These are phyloP conservation scores for Noctua fimbriata DNA, from an alignment of 2,888 invertebrate species.

Conservation along the genomic window DNA sequence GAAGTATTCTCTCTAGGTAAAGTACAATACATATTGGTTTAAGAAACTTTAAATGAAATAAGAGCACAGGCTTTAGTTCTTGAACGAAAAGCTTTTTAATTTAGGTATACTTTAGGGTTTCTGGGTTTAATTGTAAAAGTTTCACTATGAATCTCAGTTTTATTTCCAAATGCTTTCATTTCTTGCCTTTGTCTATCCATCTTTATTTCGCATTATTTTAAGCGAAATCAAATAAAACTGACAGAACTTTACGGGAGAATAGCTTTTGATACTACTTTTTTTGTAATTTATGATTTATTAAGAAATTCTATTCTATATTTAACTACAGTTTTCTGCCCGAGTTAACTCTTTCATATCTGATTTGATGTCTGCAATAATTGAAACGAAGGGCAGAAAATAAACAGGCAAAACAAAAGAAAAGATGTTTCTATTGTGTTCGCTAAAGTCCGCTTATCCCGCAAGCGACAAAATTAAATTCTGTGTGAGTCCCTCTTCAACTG, in stretches of 20 bases:
- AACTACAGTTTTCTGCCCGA: slow-evolving; percentile 3
- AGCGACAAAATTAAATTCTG: slow-evolving; percentile 47
- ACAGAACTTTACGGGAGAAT: background rate
- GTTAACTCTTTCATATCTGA: slow-evolving; percentile 39
- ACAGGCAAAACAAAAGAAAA: slow-evolving; percentile 41
- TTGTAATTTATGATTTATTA: background rate
- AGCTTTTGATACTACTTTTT: background rate
- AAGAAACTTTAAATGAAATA: slow-evolving; percentile 30
- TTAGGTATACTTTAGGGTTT: slow-evolving; percentile 26
- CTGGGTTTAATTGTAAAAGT: slow-evolving; percentile 52
- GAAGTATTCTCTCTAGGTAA: slow-evolving; percentile 10
- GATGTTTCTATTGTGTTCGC: slow-evolving; percentile 39
- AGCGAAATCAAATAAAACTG: slow-evolving; percentile 17
- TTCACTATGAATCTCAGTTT: slow-evolving; percentile 46
- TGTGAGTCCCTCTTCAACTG: slow-evolving; percentile 29
- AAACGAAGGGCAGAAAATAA: slow-evolving; percentile 31
- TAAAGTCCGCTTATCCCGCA: slow-evolving; percentile 28
- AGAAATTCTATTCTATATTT: slow-evolving; percentile 8
- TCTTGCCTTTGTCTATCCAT: slow-evolving; percentile 9
- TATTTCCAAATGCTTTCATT: slow-evolving; percentile 32
- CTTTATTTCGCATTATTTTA: slow-evolving; percentile 19
- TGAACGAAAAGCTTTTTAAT: slow-evolving; percentile 46
- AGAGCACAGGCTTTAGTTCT: slow-evolving; percentile 22
- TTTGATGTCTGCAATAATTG: slow-evolving; percentile 31
- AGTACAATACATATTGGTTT: slow-evolving; percentile 11